A percentile compares a stretch with the other conserved stretches of the same genome.
Evolutionary conservation across 2,797 vertebrate species (phyloP).

Genomic region (Centroberyx gerrardi): DNA sequence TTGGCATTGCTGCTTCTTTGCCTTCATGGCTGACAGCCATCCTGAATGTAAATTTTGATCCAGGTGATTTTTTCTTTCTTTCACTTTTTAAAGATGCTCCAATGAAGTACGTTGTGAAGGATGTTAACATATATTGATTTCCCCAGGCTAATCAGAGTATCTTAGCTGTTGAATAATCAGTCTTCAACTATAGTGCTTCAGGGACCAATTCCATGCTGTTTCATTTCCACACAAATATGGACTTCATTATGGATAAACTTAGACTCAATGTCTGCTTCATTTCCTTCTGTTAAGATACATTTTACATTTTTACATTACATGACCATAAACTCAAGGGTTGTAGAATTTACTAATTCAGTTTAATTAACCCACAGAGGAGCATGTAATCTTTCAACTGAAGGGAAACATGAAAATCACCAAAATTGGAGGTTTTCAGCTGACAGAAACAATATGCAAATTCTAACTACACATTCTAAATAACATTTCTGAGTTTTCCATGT

Average conservation of each 20-base stretch:
- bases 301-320: no score
- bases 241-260: conserved; percentile 77
- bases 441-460: background rate
- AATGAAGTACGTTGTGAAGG: conserved; percentile 3
- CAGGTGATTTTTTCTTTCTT: conserved; percentile 8
- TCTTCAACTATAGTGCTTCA: background rate
- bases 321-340: no score
- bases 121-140: conserved; percentile 31
- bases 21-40: conserved; percentile 27
- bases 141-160: conserved; percentile 34
- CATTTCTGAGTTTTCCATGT: background rate
- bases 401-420: no score
- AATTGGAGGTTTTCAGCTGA: no score
- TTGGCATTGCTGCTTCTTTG: conserved; percentile 24
- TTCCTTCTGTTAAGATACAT: conserved; percentile 72
- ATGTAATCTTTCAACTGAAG: background rate
- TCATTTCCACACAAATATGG: conserved; percentile 73
- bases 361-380: no score
- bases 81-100: conserved; percentile 26
- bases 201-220: conserved; percentile 46
- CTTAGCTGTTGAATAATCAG: conserved; percentile 54
- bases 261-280: conserved; percentile 74
- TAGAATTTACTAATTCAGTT: no score
- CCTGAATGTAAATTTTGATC: conserved; percentile 41
- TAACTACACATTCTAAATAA: background rate